These are phyloP conservation scores for Drosophila prosaltans DNA, from an alignment of 1,140 invertebrate species.

Conservation along the genomic window DNA sequence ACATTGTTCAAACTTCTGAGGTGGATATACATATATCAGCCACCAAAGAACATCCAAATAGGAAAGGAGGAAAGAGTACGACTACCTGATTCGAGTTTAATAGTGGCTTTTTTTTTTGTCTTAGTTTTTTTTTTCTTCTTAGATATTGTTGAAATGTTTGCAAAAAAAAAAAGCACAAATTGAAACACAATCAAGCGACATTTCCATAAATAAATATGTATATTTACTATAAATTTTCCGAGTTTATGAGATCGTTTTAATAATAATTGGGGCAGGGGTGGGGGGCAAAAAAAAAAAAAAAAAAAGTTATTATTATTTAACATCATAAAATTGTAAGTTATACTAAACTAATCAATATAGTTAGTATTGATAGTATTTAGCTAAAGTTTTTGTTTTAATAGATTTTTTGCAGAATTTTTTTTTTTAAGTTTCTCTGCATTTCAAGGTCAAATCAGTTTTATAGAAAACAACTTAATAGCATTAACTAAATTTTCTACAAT, in stretches of 20 bases:
- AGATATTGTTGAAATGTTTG: slow-evolving; percentile 16
- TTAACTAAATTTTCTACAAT: no score
- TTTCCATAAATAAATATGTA: slow-evolving; percentile 48
- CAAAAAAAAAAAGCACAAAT: slow-evolving; percentile 16
- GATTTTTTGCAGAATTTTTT: no score
- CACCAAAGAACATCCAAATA: slow-evolving; percentile 17
- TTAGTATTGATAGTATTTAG: no score
- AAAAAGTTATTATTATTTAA: neutral
- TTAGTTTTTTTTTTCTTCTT: neutral
- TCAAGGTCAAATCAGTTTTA: no score
- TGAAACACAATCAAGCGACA: slow-evolving; percentile 28
- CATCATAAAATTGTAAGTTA: neutral
- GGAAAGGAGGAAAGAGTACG: slow-evolving; percentile 45
- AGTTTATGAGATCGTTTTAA: slow-evolving; percentile 54
- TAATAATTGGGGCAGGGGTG: neutral
- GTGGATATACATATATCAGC: no score
- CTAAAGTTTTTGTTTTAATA: no score
- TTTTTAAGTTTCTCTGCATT: no score
- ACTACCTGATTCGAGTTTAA: slow-evolving; percentile 58
- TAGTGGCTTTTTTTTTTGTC: neutral
- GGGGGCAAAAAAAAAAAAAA: neutral
- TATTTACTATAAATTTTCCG: slow-evolving; percentile 35
- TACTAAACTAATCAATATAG: no score
- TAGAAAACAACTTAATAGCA: no score
- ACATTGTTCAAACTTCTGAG: slow-evolving; percentile 54